Evolutionary conservation across 2,113 vertebrate species (phyloP), one percentile per base, ranked within the genome.

Genomic region (Ranitomeya imitator): DNA sequence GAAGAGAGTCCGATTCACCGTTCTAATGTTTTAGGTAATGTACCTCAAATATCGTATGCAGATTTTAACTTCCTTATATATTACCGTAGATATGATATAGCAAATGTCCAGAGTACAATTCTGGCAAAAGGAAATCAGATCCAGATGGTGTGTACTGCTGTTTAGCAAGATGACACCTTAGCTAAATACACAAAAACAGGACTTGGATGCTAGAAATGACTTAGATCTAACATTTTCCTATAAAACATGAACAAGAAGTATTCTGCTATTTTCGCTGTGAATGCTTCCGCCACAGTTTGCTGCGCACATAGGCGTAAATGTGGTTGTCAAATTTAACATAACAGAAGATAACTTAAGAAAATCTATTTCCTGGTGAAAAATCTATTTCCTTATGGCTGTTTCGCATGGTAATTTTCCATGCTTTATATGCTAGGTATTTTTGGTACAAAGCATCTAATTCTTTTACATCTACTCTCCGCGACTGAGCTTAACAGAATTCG

Each of bases 391-490:
- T 23, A 51, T 69, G 61, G 37, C 60, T 83, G 51, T 23, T 83
- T 83, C 81, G 23, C 81, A 83, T 83, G 63, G 81, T 54, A 51
- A 69, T 83, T 83, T 67, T 83, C 23, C 69, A 82, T 82, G 80
- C 80, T 61, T 82, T 82, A 82, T 82, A 83, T 26, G 61, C 81
- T 51, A 16, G 12, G 61, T 83, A 83, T 83, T 69, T 83, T 67
- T 52, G 81, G 81, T 63, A 83, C 81, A 83, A 65, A n/a, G 61
- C 81, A 69, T 67, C 61, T 10, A 69, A 83, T 67, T 83, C 81
- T 83, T 83, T 83, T n/a, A 51, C 15, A 23, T 52, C 81, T 83
- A 63, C 61, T 83, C 61, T 21, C 54, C 54, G 51, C 37, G 45
- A 45, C 63, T 23, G 61, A 63, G 81, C n/a, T 23, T 23, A 85